Evolutionary conservation across 2,888 invertebrate species (phyloP).

Genomic region (Athrips mouffetella): DNA sequence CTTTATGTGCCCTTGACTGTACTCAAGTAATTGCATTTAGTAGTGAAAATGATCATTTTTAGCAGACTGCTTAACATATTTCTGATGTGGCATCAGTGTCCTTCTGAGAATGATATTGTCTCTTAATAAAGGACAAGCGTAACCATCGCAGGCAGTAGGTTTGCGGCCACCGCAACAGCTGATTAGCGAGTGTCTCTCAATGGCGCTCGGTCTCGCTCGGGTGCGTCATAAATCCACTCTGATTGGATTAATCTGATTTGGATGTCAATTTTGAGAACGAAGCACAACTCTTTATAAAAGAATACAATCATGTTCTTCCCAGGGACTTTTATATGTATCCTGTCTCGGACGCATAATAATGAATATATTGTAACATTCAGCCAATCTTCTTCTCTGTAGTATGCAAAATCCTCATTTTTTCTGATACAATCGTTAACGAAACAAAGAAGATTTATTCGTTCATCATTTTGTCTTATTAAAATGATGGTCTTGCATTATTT

Average conservation of each 20-base stretch:
- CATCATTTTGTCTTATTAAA: slow-evolving; percentile 60
- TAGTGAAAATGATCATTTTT: too few relatives aligned
- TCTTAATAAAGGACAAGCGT: too few relatives aligned
- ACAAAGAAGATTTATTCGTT: slow-evolving; percentile 56
- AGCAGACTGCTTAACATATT: too few relatives aligned
- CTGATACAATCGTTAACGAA: slow-evolving; percentile 55
- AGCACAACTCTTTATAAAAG: slow-evolving; percentile 67
- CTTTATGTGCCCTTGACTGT: too few relatives aligned
- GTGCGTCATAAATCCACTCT: slow-evolving; percentile 78
- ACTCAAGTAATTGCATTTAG: too few relatives aligned
- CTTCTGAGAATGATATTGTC: too few relatives aligned
- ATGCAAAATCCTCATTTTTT: slow-evolving; percentile 36
- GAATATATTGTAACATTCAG: slow-evolving; percentile 54
- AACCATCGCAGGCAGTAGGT: background rate
- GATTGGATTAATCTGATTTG: slow-evolving; percentile 80
- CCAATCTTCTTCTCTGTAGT: slow-evolving; percentile 10
- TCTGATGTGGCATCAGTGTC: too few relatives aligned
- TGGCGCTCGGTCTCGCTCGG: slow-evolving; percentile 58
- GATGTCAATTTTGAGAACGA: slow-evolving; percentile 74
- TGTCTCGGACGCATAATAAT: slow-evolving; percentile 57
- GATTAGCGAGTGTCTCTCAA: slow-evolving; percentile 71
- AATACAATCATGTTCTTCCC: slow-evolving; percentile 60
- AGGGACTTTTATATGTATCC: slow-evolving; percentile 51
- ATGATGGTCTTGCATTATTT: slow-evolving; percentile 47
- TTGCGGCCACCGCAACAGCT: slow-evolving; percentile 42